Evolutionary conservation across 2,888 invertebrate species (phyloP), one percentile per base, ranked within the genome.

Genomic region (Melangyna quadrimaculata): DNA sequence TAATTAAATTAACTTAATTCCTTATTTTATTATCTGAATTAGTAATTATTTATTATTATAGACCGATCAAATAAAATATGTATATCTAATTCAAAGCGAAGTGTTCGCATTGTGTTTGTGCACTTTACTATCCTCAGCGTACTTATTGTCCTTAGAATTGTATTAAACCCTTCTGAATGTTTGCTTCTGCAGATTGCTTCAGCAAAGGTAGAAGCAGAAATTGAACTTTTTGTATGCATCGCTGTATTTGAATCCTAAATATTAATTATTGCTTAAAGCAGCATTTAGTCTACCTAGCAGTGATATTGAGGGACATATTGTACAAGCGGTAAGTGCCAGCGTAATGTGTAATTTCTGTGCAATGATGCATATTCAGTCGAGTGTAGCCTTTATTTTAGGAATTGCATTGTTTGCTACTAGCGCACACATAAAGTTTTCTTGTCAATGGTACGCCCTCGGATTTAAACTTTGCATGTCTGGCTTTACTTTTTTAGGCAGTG

Each of bases 191-290:
- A 40, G 7, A n/a, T 40, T 7, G n/a, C n/a, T 40, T 40, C 6
- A 40, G 7, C 14, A 40, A n/a, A 0, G 22, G 17, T n/a, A 29
- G n/a, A 61, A 17, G 32, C 29, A 79, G 67, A 73, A 51, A 78
- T 35, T 17, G 5, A 55, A 35, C 17, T n/a, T 32, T 65, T 48
- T 78, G 1, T 12, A 65, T 65, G 37, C 72, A 43, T 19, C 35
- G 43, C 22, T 61, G 55, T 45, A 69, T 63, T 74, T 74, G 37
- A 74, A 70, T 80, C 7, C 40, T 22, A 70, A 75, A 75, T 75
- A 74, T 55, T 70, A 80, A 75, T 80, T 55, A 75, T 70, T 80
- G 51, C 55, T 70, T 74, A 61, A 53, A 78, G 29, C 32, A 48
- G 48, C 29, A 48, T 43, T 43, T 10, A 40, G 14, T 29, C 7